Evolutionary conservation across 2,797 vertebrate genomes (phyloP), one percentile per base, ranked within the genome.

Genomic region (Denticeps clupeoides): DNA sequence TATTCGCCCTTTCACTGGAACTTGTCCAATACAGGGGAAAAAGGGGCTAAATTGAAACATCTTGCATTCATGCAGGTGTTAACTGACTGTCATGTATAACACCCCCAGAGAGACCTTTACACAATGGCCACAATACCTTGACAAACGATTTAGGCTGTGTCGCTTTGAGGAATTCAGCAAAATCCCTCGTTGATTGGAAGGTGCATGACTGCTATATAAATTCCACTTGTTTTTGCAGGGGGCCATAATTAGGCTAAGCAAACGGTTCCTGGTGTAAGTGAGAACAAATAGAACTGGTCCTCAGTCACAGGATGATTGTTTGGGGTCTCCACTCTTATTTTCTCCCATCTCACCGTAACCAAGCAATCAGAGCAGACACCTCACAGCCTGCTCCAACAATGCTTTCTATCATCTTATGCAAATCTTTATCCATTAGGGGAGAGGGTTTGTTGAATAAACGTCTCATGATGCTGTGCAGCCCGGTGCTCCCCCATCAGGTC

Each of bases 151-250:
- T 45, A 27, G 47, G 52, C 61, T 55, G 43, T 40, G 22, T 33
- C 45, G 49, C 43, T 38, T 52, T 46, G 40, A 54, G 19, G 2
- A 50, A 15, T 29, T 29, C 53, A 53, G 19, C 15, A 40, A 27
- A 22, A 53, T 55, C 46, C 62, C 21, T 23, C 50, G 19, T 23
- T 23, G 53, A 67, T 53, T 45, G 33, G 53, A 56, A 47, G 45
- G 56, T 56, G 43, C 51, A 61, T 28, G 51, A 47, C 54, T 53
- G 62, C 55, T 67, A 72, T 65, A 61, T 55, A 71, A 68, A 66
- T 53, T 45, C 29, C 54, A 54, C 40, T 10, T 55, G 27, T 54
- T 66, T 56, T 64, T 62, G 29, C 32, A 58, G 44, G 50, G 62
- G 31, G 52, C 40, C 22, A 58, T 56, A 63, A 64, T 64, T 53